A percentile compares a stretch with the other conserved stretches of the same genome.
Conservation (phyloP, 1,140 invertebrate species). For the Latrodectus geometricus region DNA sequence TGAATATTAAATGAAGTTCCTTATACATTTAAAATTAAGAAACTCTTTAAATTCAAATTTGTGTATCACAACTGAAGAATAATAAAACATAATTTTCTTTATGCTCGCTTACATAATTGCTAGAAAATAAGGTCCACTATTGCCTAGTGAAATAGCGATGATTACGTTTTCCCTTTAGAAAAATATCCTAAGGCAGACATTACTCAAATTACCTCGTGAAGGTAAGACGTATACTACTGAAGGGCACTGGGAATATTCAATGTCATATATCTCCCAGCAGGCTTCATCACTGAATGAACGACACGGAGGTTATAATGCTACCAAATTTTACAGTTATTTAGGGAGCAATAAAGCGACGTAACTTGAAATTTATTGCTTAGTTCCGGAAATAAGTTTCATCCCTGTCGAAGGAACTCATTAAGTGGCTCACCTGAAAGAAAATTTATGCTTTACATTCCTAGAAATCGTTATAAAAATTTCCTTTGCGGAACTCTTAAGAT, state of each 20-base stretch:
- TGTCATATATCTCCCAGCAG: background rate
- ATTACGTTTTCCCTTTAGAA: background rate
- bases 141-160: background rate
- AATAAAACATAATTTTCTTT: too few species aligned
- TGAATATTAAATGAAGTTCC: too few species aligned
- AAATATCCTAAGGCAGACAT: background rate
- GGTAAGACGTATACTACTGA: background rate
- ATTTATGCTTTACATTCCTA: constrained; percentile 38
- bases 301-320: constrained; percentile 30
- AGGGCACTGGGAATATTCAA: background rate
- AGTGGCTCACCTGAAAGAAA: constrained; percentile 33
- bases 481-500: constrained; percentile 46
- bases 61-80: too few species aligned
- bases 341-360: constrained; percentile 40
- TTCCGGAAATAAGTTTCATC: constrained; percentile 44
- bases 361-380: constrained; percentile 40
- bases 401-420: constrained; percentile 52
- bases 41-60: too few species aligned
- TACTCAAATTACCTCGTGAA: background rate
- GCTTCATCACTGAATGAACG: background rate
- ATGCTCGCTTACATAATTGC: too few species aligned
- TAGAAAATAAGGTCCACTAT: too few species aligned
- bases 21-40: too few species aligned
- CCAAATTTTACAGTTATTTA: constrained; percentile 45
- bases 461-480: constrained; percentile 42